Conservation (phyloP, 2,113 vertebrate genomes). For the Corydoras sp. region DNA sequence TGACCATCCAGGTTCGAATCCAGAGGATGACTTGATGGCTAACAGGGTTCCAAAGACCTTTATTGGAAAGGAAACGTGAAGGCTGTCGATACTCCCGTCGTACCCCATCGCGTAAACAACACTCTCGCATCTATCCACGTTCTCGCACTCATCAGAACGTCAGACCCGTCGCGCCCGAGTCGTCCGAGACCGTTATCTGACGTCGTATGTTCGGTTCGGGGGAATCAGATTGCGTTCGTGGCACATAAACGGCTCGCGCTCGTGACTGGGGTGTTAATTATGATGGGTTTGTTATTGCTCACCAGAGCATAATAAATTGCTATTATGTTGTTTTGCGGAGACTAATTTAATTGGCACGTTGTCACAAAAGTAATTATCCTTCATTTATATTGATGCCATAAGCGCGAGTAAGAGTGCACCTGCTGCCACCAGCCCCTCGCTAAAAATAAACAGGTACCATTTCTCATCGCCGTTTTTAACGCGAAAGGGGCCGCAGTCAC, state of each 20-base stretch:
- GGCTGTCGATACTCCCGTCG: not conserved
- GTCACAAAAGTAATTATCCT: constrained; percentile 96
- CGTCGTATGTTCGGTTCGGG: constrained; percentile 77
- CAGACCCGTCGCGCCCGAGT: constrained; percentile 38
- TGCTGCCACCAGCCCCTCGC: constrained; percentile 70
- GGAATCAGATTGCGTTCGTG: constrained; percentile 84
- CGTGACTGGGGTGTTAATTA: constrained; percentile 90
- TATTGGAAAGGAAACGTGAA: no score
- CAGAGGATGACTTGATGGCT: no score
- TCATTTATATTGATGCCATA: constrained; percentile 95
- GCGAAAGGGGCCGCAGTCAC: constrained; percentile 5
- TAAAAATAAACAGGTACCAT: constrained; percentile 48
- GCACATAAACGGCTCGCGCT: constrained; percentile 72
- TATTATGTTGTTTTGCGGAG: constrained; percentile 95
- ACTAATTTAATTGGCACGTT: constrained; percentile 97
- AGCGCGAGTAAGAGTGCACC: constrained; percentile 87
- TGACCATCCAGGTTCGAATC: no score
- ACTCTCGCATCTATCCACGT: constrained; percentile 3
- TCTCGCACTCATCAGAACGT: constrained; percentile 15
- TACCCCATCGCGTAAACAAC: not conserved
- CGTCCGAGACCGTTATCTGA: constrained; percentile 72
- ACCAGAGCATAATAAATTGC: constrained; percentile 94
- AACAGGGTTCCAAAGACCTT: no score
- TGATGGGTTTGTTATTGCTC: constrained; percentile 94
- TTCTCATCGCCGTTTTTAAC: constrained; percentile 11